Percentiles rank a stretch among this genome's conserved stretches.
Evolutionary conservation across 1,140 invertebrate genomes (phyloP).

Genomic region (Leptinotarsa texana): DNA sequence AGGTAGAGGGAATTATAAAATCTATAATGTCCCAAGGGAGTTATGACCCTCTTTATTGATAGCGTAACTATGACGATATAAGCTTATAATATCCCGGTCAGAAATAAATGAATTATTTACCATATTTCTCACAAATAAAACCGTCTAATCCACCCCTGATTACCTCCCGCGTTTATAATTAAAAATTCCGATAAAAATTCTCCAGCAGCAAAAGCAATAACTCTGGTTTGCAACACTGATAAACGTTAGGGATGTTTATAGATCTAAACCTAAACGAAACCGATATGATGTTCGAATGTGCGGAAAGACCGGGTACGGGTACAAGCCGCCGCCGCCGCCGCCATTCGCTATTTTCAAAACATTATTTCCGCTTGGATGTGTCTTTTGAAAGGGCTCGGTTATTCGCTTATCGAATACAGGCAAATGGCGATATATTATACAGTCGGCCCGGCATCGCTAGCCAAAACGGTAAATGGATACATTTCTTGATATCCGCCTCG

Average conservation of each 20-base stretch:
- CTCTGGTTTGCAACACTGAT: conserved; percentile 21
- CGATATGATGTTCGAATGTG: conserved; percentile 25
- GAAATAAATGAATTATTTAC: too few species aligned
- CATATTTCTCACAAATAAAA: too few species aligned
- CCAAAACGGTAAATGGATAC: conserved; percentile 15
- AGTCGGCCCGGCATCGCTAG: conserved; percentile 11
- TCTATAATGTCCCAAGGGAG: too few species aligned
- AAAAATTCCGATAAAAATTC: not conserved
- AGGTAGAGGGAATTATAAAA: too few species aligned
- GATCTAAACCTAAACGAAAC: conserved; percentile 25
- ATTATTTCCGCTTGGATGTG: conserved; percentile 48
- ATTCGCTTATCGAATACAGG: conserved; percentile 43
- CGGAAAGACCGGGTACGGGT: conserved; percentile 15
- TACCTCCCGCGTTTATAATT: not conserved
- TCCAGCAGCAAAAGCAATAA: conserved; percentile 20
- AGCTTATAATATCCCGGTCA: too few species aligned
- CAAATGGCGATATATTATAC: conserved; percentile 39
- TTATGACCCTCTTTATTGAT: too few species aligned
- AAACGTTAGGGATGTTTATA: conserved; percentile 28
- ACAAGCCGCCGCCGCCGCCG: conserved; percentile 10
- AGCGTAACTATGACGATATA: too few species aligned
- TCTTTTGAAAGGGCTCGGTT: conserved; percentile 44
- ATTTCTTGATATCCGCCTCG: conserved; percentile 7
- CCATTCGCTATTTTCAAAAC: conserved; percentile 43
- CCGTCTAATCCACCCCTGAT: too few species aligned